These are phyloP conservation scores for Operophtera brumata DNA, from an alignment of 2,888 invertebrate genomes.

Conservation along the genomic window DNA sequence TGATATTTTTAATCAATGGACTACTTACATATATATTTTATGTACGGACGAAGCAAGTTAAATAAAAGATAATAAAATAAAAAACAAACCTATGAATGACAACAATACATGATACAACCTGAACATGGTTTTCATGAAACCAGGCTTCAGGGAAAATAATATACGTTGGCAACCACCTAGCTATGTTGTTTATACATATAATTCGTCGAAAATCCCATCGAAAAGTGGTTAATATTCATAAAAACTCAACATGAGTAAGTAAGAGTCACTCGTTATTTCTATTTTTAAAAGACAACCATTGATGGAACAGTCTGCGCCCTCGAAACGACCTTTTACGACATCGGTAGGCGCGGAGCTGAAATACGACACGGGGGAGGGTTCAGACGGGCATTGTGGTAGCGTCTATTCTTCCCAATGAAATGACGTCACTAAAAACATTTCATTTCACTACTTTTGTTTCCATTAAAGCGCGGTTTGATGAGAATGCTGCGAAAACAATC, in stretches of 20 bases:
- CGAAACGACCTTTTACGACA: constrained; percentile 55
- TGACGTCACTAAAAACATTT: constrained; percentile 66
- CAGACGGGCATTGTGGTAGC: constrained; percentile 45
- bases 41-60: no score
- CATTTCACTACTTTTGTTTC: constrained; percentile 68
- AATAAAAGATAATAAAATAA: no score
- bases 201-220: not conserved
- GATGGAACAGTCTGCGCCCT: constrained; percentile 55
- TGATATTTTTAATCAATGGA: no score
- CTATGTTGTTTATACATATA: no score
- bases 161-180: no score
- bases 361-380: constrained; percentile 57
- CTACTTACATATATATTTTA: no score
- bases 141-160: no score
- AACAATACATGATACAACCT: no score
- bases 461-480: constrained; percentile 52
- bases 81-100: no score
- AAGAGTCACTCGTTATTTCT: constrained; percentile 28
- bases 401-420: constrained; percentile 40
- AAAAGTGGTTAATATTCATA: not conserved
- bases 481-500: constrained; percentile 25
- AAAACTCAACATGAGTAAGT: constrained; percentile 8
- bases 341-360: constrained; percentile 55
- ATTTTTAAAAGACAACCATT: constrained; percentile 43
- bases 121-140: no score